phyloP scores from a whole-genome alignment of 2,113 vertebrate species.

The Hassar affinis region DNA sequence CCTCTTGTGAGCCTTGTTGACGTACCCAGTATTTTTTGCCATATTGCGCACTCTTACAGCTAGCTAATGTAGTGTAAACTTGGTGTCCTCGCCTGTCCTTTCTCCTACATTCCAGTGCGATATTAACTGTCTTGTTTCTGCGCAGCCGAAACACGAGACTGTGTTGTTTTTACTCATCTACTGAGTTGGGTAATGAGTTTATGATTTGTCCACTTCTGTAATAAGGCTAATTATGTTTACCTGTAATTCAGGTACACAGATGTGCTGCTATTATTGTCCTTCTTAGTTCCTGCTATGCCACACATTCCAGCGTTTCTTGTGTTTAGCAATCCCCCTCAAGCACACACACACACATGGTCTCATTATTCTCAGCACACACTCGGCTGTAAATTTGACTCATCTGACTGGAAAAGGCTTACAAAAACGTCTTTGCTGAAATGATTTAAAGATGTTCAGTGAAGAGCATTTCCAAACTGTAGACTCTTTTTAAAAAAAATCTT shows the following conservation, averaged over 20 bases:
- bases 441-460: neutral
- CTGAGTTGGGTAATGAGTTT: neutral
- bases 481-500: neutral
- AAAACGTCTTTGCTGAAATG: neutral
- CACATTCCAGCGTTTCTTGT: neutral
- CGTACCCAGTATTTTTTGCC: neutral
- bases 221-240: neutral
- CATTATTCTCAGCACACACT: slow-evolving; percentile 21
- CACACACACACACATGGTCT: neutral
- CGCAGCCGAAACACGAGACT: neutral
- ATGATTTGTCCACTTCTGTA: neutral
- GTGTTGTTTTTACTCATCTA: neutral
- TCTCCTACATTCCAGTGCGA: neutral
- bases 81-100: neutral
- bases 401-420: neutral
- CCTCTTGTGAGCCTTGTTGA: neutral
- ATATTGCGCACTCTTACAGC: neutral
- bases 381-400: slow-evolving; percentile 1
- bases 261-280: neutral
- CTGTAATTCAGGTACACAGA: neutral
- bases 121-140: neutral
- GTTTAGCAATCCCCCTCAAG: neutral
- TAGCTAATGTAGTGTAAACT: neutral
- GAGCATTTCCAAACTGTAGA: neutral
- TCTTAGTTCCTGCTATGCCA: neutral